Percentiles rank a stretch among this genome's conserved stretches.
Evolutionary conservation across 2,888 invertebrate genomes (phyloP).

Genomic region (Lacanobia wlatinum): DNA sequence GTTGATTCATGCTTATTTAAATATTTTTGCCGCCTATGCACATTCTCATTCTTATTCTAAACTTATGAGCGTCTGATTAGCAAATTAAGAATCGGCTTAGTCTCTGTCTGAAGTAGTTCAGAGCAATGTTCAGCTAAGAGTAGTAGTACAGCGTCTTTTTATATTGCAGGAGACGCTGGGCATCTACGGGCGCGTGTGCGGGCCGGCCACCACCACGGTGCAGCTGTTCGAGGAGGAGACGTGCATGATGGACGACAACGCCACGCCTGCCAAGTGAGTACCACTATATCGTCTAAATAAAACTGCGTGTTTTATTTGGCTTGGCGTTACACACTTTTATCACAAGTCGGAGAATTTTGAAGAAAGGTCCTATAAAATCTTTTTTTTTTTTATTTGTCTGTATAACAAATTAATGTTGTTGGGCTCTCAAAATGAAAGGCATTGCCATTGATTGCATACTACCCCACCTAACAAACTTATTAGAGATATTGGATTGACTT

Average conservation of each 20-base stretch:
- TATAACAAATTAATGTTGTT: too few species aligned
- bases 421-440: too few species aligned
- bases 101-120: not conserved
- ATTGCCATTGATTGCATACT: too few species aligned
- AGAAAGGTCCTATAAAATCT: too few species aligned
- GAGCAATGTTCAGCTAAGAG: not conserved
- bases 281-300: not conserved
- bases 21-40: not conserved
- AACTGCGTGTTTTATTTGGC: too few species aligned
- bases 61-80: not conserved
- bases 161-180: constrained; percentile 86
- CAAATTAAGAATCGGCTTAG: not conserved
- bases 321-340: not conserved
- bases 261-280: constrained; percentile 87
- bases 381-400: too few species aligned
- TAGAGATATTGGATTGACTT: not conserved
- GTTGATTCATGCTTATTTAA: not conserved
- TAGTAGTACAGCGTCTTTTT: constrained; percentile 14
- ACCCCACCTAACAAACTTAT: too few species aligned
- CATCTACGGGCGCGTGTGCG: constrained; percentile 88
- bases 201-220: constrained; percentile 88
- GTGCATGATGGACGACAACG: constrained; percentile 94
- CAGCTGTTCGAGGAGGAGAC: constrained; percentile 94
- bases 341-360: too few species aligned
- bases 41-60: not conserved